Conservation (phyloP, 1,140 invertebrate genomes). For the Bombus pascuorum region DNA sequence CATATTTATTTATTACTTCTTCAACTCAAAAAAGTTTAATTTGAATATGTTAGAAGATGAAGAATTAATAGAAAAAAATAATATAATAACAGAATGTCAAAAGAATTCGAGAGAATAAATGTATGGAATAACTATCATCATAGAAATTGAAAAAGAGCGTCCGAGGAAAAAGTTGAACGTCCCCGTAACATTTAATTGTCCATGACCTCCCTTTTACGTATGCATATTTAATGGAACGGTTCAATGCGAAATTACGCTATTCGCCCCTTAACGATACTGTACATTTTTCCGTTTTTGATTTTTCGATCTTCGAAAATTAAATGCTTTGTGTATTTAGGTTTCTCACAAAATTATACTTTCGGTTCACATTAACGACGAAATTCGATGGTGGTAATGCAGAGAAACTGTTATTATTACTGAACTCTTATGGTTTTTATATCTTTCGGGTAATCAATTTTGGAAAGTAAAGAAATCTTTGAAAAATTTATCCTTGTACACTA, state of each 20-base stretch:
- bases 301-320: neutral
- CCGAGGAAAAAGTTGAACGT: neutral
- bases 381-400: neutral
- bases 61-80: neutral
- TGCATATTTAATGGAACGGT: neutral
- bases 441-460: neutral
- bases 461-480: neutral
- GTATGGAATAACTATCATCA: neutral
- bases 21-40: neutral
- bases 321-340: neutral
- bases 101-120: neutral
- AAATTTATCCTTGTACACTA: neutral
- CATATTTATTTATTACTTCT: too few species aligned
- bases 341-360: neutral
- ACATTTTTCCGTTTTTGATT: neutral
- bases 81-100: neutral
- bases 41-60: neutral
- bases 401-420: neutral
- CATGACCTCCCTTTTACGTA: neutral
- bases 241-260: neutral
- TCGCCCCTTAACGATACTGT: neutral
- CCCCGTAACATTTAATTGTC: neutral
- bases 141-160: neutral
- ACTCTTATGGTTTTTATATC: neutral
- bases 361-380: neutral